Evolutionary conservation across 2,113 vertebrate genomes (phyloP), one percentile per base, ranked within the genome.

Genomic region (Nannobrachium achirus): DNA sequence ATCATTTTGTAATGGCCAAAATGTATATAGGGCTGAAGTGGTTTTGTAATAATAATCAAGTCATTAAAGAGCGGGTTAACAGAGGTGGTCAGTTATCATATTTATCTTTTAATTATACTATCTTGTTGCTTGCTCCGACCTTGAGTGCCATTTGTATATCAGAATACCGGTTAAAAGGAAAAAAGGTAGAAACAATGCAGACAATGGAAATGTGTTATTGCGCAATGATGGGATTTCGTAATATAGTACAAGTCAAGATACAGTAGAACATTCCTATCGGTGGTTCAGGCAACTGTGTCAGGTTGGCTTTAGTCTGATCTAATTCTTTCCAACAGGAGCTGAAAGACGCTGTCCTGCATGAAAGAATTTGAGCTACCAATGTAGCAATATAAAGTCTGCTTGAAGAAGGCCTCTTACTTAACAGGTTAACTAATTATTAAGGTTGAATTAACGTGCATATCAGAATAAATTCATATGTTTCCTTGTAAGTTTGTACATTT

Each of bases 381-480:
- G 13, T 15, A 61, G n/a, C n/a, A 19, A n/a, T 75, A 15, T 39
- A 44, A 63, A 1, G 18, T 18, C 7, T 0, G 6, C 6, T 16
- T 2, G 2, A 41, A 20, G 2, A 41, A 20, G 18, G 61, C 46
- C 46, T 56, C 20, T 63, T 16, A 16, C 41, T 4, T 58, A 18
- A 65, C 13, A 40, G 19, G 42, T 49, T 65, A 66, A 79, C 50
- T 77, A 73, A 19, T 66, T 55, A 68, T 49, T 75, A 51, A 18
- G 46, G 40, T 64, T 42, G 57, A 78, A 46, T 80, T 74, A 53
- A 65, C 67, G 66, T 45, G 63, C 65, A 48, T 8, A 71, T 72
- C 73, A 61, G 81, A 42, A 69, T 73, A 64, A n/a, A 81, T 82
- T 82, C 64, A 39, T 73, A 72, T 73, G 76, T 78, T 69, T n/a